A percentile compares a stretch with the other conserved stretches of the same genome.
Evolutionary conservation across 2,888 invertebrate genomes (phyloP).

Genomic region (Scaptomyza parva): DNA sequence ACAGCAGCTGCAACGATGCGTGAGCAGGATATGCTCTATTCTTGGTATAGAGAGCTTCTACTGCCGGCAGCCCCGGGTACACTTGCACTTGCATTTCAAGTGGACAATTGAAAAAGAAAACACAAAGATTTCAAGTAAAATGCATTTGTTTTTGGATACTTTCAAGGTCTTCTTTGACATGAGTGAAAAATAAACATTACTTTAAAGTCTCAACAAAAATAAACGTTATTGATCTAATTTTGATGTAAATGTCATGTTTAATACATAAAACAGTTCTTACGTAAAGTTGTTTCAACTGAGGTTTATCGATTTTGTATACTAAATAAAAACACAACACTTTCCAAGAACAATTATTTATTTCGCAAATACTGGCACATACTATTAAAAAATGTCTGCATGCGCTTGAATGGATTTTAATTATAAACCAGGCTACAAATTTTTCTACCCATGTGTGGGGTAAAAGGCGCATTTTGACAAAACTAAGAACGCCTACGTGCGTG

Average conservation of each 20-base stretch:
- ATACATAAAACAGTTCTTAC: too few relatives aligned
- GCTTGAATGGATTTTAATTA: conserved; percentile 45
- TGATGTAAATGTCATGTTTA: too few relatives aligned
- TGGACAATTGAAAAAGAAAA: conserved; percentile 25
- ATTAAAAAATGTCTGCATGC: conserved; percentile 1
- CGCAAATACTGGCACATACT: conserved; percentile 6
- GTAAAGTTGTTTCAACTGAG: too few relatives aligned
- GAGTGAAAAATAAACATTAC: background rate
- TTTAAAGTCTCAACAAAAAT: too few relatives aligned
- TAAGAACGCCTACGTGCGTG: conserved; percentile 26
- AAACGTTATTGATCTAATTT: too few relatives aligned
- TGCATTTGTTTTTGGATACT: conserved; percentile 3
- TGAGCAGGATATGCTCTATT: conserved; percentile 41
- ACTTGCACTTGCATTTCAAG: conserved; percentile 41
- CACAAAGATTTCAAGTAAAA: background rate
- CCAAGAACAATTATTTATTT: conserved; percentile 17
- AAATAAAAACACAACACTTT: background rate
- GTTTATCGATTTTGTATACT: too few relatives aligned
- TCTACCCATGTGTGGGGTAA: background rate
- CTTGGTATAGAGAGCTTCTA: background rate
- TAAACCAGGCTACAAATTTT: conserved; percentile 12
- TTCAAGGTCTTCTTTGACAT: background rate
- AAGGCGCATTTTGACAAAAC: conserved; percentile 58
- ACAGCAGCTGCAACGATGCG: conserved; percentile 47
- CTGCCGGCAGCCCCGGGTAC: conserved; percentile 8